Conservation (phyloP, 2,888 invertebrate species). For the Drosophila phalerata region DNA sequence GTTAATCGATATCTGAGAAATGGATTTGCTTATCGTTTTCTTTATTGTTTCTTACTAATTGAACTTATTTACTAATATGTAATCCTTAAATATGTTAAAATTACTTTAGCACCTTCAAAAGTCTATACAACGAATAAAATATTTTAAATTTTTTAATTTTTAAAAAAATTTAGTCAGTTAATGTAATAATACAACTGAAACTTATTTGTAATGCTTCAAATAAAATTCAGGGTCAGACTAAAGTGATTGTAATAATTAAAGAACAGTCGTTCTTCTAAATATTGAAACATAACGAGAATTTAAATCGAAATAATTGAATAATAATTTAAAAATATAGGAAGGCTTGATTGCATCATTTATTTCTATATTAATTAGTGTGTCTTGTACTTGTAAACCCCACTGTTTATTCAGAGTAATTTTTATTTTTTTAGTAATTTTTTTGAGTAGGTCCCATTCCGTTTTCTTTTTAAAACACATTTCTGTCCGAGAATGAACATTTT, state of each 20-base stretch:
- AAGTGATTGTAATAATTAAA: not conserved
- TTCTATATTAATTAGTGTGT: no score
- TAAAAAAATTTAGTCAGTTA: not conserved
- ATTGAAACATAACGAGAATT: not conserved
- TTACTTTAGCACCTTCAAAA: not conserved
- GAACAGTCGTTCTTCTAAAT: not conserved
- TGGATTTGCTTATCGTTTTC: not conserved
- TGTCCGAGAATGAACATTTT: conserved; percentile 6
- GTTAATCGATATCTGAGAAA: conserved; percentile 2
- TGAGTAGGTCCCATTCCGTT: not conserved
- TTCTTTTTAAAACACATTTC: not conserved
- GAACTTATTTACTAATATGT: not conserved
- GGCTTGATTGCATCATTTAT: no score
- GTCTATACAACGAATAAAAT: not conserved
- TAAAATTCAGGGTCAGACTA: not conserved
- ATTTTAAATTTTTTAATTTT: not conserved
- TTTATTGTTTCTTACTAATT: not conserved
- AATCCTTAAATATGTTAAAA: not conserved
- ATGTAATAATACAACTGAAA: no score
- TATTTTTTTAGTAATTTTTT: not conserved
- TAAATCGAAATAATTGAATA: not conserved
- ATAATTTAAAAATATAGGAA: no score
- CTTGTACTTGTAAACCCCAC: no score
- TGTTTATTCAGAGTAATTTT: not conserved
- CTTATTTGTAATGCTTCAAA: not conserved